Conservation (phyloP, 2,888 invertebrate genomes). For the Drosophila limbata region DNA sequence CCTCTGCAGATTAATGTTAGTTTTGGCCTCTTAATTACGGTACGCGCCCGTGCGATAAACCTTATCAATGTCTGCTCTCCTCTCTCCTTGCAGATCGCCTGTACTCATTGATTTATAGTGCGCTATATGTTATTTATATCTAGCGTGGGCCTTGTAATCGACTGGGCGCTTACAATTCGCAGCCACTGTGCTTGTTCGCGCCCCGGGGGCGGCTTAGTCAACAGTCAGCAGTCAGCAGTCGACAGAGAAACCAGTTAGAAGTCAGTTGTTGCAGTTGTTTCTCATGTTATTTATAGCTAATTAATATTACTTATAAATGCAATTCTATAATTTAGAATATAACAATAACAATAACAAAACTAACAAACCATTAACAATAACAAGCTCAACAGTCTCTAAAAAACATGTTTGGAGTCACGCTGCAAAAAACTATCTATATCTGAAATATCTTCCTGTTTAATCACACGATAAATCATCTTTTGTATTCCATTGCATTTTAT, state of each 20-base stretch:
- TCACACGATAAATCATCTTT: conserved; percentile 78
- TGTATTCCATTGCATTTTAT: conserved; percentile 49
- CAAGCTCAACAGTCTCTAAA: conserved; percentile 38
- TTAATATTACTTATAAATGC: conserved; percentile 80
- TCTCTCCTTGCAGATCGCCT: not conserved
- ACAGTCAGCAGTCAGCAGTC: conserved; percentile 22
- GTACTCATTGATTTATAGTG: conserved; percentile 69
- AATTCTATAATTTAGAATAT: conserved; percentile 77
- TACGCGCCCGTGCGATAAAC: conserved; percentile 76
- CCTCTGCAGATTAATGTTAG: conserved; percentile 68
- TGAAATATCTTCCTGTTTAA: conserved; percentile 77
- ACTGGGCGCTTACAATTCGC: conserved; percentile 61
- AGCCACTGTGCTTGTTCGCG: conserved; percentile 58
- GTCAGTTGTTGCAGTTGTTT: conserved; percentile 51
- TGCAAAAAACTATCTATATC: conserved; percentile 32
- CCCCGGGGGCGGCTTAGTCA: conserved; percentile 62
- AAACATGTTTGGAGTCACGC: conserved; percentile 75
- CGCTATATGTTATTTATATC: conserved; percentile 76
- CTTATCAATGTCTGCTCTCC: conserved; percentile 61
- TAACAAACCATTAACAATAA: conserved; percentile 31
- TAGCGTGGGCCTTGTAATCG: conserved; percentile 63
- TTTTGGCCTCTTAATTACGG: conserved; percentile 71
- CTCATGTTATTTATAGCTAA: conserved; percentile 78
- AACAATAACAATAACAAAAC: conserved; percentile 10
- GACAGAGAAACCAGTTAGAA: conserved; percentile 62